Conservation (phyloP, 1,140 invertebrate species). For the Hirudo medicinalis region DNA sequence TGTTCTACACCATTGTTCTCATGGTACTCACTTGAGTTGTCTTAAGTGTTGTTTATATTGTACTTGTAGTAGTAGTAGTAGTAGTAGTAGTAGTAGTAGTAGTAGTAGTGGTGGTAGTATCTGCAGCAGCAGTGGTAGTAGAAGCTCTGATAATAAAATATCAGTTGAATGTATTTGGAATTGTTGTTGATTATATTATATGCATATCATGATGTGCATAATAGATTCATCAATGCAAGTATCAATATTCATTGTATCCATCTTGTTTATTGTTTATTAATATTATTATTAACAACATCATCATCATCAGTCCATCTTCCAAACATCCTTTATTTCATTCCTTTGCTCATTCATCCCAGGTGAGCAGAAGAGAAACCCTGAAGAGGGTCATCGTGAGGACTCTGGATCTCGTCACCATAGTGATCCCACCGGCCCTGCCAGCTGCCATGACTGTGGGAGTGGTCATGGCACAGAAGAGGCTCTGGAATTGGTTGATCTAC, state of each 20-base stretch:
- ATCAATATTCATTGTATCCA: not conserved
- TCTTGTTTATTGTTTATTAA: not conserved
- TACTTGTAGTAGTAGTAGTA: no score
- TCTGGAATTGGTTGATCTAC: conserved; percentile 66
- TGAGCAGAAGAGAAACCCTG: conserved; percentile 30
- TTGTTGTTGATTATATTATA: no score
- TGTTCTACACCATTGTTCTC: conserved; percentile 70
- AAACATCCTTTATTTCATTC: not conserved
- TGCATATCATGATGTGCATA: no score
- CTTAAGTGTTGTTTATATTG: no score
- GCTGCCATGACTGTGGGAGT: conserved; percentile 87
- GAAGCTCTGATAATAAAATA: no score
- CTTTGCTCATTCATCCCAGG: not conserved
- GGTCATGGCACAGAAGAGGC: conserved; percentile 62
- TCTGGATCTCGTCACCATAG: conserved; percentile 79
- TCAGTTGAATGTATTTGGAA: no score
- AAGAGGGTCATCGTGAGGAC: conserved; percentile 56
- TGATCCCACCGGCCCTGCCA: conserved; percentile 82
- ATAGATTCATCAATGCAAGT: no score
- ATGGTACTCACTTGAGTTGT: conserved; percentile 32
- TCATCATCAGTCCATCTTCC: not conserved
- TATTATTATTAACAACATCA: not conserved
- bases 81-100: no score
- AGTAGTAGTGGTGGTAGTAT: not conserved
- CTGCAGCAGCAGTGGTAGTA: no score